A percentile compares a stretch with the other conserved stretches of the same genome.
Evolutionary conservation across 1,140 invertebrate species (phyloP).

Genomic region (Cherax destructor): DNA sequence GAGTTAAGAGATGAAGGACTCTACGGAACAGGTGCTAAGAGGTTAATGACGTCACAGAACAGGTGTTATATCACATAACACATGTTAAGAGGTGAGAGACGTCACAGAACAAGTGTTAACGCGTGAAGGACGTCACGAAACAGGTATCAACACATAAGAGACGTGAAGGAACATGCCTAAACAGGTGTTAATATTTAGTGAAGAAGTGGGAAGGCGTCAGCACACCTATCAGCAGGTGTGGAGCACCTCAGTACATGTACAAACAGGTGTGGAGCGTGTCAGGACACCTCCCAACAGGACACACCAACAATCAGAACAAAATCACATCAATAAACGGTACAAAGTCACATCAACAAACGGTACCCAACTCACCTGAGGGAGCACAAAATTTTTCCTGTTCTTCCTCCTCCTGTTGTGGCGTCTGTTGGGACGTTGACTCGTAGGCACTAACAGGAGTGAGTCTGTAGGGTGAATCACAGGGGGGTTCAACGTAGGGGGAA

Average conservation of each 20-base stretch:
- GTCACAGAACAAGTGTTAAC: conserved; percentile 1
- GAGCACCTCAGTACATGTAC: no score
- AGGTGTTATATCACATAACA: background rate
- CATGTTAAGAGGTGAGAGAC: background rate
- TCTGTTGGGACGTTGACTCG: conserved; percentile 15
- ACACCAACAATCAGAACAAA: no score
- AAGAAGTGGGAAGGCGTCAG: no score
- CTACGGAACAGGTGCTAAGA: no score
- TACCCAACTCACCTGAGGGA: conserved; percentile 43
- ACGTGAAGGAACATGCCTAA: no score
- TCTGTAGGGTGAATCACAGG: conserved; percentile 35
- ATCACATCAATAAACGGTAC: background rate
- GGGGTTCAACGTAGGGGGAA: conserved; percentile 48
- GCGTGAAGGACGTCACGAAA: background rate
- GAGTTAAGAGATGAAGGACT: no score
- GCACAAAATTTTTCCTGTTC: conserved; percentile 23
- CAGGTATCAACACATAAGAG: background rate
- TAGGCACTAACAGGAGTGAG: conserved; percentile 17
- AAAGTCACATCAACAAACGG: background rate
- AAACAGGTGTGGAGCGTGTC: no score
- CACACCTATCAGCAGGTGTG: no score
- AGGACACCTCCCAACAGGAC: no score
- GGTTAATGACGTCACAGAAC: no score
- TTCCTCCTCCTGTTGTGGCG: conserved; percentile 9
- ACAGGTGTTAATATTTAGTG: no score